phyloP scores from a whole-genome alignment of 2,888 invertebrate species.

The Danaus chrysippus region DNA sequence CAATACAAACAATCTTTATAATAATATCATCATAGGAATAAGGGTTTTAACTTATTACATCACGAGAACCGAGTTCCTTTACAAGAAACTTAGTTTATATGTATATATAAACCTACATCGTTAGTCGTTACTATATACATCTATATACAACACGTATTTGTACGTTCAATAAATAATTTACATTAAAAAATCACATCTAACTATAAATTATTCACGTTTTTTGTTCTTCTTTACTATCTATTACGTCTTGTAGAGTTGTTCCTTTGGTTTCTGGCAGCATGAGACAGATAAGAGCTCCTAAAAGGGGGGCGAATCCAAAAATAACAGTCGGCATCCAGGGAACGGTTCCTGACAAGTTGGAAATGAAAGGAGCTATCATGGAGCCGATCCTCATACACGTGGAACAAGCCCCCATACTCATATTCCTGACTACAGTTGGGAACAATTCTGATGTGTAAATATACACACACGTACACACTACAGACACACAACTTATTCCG shows the following conservation, averaged over 20 bases:
- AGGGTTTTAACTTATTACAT: no score
- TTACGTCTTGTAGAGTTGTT: constrained; percentile 75
- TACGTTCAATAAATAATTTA: no score
- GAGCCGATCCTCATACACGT: constrained; percentile 91
- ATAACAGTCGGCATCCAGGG: constrained; percentile 84
- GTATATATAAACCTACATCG: no score
- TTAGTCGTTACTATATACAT: no score
- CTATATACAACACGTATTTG: no score
- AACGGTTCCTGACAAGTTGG: constrained; percentile 74
- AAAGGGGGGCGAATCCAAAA: constrained; percentile 83
- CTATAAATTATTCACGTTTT: constrained; percentile 17
- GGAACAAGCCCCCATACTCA: constrained; percentile 90
- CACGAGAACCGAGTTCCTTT: no score
- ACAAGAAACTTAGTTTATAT: no score
- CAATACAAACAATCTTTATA: no score
- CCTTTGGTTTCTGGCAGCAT: constrained; percentile 89
- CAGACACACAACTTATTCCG: constrained; percentile 88
- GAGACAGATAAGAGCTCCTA: constrained; percentile 81
- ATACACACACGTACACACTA: constrained; percentile 89
- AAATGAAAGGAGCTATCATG: constrained; percentile 89
- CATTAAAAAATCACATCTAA: neutral
- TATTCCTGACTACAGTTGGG: constrained; percentile 92
- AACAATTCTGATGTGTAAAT: constrained; percentile 92
- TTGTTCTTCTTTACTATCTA: constrained; percentile 84
- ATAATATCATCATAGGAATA: no score